Evolutionary conservation across 2,888 invertebrate species (phyloP), one percentile per base, ranked within the genome.

Genomic region (Caenorhabditis sinica): DNA sequence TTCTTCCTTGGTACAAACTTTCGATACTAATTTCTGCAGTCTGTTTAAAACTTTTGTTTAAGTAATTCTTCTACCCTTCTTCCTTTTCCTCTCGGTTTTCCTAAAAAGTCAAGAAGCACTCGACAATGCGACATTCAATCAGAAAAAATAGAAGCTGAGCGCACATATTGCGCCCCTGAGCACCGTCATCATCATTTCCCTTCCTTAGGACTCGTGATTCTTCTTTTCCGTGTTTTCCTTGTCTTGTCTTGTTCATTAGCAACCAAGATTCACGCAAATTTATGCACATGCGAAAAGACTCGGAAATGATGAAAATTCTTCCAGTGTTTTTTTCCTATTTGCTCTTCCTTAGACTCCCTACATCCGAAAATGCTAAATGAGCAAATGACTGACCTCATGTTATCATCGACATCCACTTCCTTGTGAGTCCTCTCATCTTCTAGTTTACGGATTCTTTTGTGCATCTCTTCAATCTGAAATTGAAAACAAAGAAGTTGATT

Each of bases 391-490:
- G 45, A 88, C 88, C 88, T 88, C 81, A 88, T 85, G 66, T 89
- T 89, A 51, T 89, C 89, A 53, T 89, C 87, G 8, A 83, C 49
- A 23, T 81, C 86, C 45, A 72, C 87, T 73, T 95, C 94, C 43
- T 94, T 94, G 13, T 95, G 94, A 92, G 96, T 94, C 87, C 95
- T 95, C 72, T 95, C 95, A 93, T 96, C 95, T 0, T 96, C 95
- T 82, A 96, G 93, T 84, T 95, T 94, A 90, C 95, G 96, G 82
- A 96, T 95, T 93, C 96, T 95, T 51, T 93, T 90, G 86, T 94
- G 94, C 65, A 94, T 89, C 33, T 93, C 92, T 82, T 93, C 93
- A 66, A 94, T 94, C 94, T 94, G 69, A 88, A 25, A 87, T 11
- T 63, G 11, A 15, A 11, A 45, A 53, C 5, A 51, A 33, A 49